A percentile compares a stretch with the other conserved stretches of the same genome.
These are phyloP conservation scores for Poecilobothrus nobilitatus DNA, from an alignment of 2,888 invertebrate genomes.

Conservation along the genomic window DNA sequence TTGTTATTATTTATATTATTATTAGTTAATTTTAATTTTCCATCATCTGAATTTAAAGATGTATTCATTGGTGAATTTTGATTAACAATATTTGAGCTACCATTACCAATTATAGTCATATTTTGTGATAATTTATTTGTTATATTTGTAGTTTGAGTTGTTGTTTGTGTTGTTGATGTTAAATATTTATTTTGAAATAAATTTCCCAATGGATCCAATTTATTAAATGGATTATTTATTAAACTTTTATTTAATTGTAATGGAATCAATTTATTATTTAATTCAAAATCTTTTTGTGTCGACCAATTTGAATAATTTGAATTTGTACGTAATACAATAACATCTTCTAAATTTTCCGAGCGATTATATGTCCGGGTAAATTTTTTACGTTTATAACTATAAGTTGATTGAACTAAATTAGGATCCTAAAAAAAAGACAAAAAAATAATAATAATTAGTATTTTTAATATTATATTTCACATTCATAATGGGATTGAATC, in stretches of 20 bases:
- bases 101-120: constrained; percentile 41
- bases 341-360: constrained; percentile 40
- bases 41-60: constrained; percentile 29
- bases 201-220: not conserved
- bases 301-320: constrained; percentile 36
- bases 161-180: not conserved
- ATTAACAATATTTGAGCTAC: constrained; percentile 28
- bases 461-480: too few species aligned
- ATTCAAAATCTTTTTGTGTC: constrained; percentile 34
- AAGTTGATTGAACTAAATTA: constrained; percentile 42
- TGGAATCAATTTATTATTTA: constrained; percentile 27
- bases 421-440: constrained; percentile 35
- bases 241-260: not conserved
- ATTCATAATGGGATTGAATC: constrained; percentile 2
- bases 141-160: constrained; percentile 20
- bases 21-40: constrained; percentile 19
- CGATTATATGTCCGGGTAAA: constrained; percentile 33
- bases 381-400: constrained; percentile 41
- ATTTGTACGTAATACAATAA: constrained; percentile 40
- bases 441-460: constrained; percentile 12
- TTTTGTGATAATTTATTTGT: constrained; percentile 38
- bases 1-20: constrained; percentile 20
- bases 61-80: constrained; percentile 32
- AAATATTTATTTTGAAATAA: not conserved
- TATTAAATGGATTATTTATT: not conserved